Conservation (phyloP, 2,797 vertebrate genomes). For the Brachymystax lenok region DNA sequence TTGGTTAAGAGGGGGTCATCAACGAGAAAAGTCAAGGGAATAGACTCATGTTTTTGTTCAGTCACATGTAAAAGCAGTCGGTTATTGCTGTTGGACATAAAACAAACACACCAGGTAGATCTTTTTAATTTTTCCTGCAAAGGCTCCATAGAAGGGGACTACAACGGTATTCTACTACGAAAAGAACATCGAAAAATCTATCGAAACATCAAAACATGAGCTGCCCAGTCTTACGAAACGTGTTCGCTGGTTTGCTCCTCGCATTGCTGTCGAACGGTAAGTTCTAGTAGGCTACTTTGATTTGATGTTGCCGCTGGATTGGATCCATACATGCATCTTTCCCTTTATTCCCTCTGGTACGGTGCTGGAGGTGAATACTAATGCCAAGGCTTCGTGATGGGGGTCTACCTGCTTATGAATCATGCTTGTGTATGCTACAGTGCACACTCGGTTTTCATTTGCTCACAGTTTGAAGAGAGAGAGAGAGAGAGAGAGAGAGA, state of each 20-base stretch:
- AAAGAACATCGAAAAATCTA: conserved; percentile 55
- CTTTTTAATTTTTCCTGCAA: conserved; percentile 28
- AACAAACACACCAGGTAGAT: conserved; percentile 33
- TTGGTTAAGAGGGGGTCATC: conserved; percentile 42
- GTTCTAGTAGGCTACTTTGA: conserved; percentile 59
- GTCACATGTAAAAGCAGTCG: conserved; percentile 63
- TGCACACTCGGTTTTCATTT: conserved; percentile 50
- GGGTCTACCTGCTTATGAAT: conserved; percentile 69
- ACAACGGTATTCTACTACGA: conserved; percentile 50
- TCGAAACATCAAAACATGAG: conserved; percentile 74
- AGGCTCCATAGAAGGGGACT: conserved; percentile 59
- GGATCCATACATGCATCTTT: conserved; percentile 41
- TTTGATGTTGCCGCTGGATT: conserved; percentile 33
- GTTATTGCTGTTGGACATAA: conserved; percentile 53
- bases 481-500: conserved; percentile 3
- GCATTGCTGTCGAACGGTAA: conserved; percentile 77
- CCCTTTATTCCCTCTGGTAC: conserved; percentile 56
- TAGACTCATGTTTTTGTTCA: conserved; percentile 56
- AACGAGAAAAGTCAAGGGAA: conserved; percentile 59
- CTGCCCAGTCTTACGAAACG: conserved; percentile 72
- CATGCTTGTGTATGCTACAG: conserved; percentile 60
- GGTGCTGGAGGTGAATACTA: conserved; percentile 76
- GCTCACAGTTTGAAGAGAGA: conserved; percentile 22
- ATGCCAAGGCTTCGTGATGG: conserved; percentile 51
- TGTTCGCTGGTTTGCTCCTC: conserved; percentile 69